Base-by-base conservation (phyloP, 2,113 vertebrate species). In the Apodemus speciosus region DNA sequence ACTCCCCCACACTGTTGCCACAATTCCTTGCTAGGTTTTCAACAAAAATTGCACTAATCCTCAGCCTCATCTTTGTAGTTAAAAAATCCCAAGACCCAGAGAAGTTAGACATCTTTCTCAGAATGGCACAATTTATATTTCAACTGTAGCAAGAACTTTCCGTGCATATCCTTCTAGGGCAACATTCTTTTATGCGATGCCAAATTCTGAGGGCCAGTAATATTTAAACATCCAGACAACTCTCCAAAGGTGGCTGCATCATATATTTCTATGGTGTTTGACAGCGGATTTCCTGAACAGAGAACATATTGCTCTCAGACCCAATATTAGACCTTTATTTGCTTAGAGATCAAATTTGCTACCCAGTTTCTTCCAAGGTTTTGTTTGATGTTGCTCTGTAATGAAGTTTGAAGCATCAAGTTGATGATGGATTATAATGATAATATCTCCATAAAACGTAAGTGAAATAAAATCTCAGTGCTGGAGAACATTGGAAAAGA, bases 341-440 rank as follows among this genome's bases (percentile, higher is more conserved):
- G n/a, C 30, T 75, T 32, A 25, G 40, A 93, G 83, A 93, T n/a
- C 51, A 79, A 68, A 79, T 93, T 87, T 89, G 69, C 73, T 76
- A 88, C 35, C n/a, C 13, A 69, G 2, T 93, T 93, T 81, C 87
- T 93, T 93, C 88, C 25, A 72, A 13, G 51, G 43, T 53, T 93
- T 92, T 94, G 72, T 96, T 93, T 86, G n/a, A 73, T 92, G 9
- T 11, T 87, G 27, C 46, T 95, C 88, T 80, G 30, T 76, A 13
- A 49, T 85, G 7, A n/a, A 49, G 60, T 72, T 91, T 89, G 72
- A 91, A 89, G n/a, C 60, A 53, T 18, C 0, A 8, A 92, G 32
- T 76, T 35, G 30, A 2, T 89, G 94, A 92, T 94, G 30, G 75
- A 93, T 93, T 94, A 88, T 88, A 95, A 92, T 83, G 69, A 92